Conservation (phyloP, 2,797 vertebrate species). For the Channallabes apus region DNA sequence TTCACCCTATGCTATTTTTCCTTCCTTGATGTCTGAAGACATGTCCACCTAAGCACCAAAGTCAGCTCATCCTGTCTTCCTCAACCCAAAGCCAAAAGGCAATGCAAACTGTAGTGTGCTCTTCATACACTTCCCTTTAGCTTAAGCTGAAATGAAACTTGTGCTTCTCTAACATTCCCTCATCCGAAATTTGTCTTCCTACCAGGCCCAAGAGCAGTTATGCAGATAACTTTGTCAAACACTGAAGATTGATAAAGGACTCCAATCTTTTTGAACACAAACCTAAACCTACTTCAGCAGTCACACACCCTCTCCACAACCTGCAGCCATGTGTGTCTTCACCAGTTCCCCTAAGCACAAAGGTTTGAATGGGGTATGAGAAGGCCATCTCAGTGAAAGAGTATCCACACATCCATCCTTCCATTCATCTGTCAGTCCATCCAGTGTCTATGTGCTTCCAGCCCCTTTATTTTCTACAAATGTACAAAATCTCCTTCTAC, state of each 20-base stretch:
- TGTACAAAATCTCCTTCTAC: conserved; percentile 76
- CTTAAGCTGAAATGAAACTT: conserved; percentile 40
- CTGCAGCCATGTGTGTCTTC: conserved; percentile 57
- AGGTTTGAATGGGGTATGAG: conserved; percentile 65
- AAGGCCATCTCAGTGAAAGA: conserved; percentile 58
- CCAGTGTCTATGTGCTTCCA: conserved; percentile 61
- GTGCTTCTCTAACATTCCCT: conserved; percentile 46
- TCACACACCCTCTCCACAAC: conserved; percentile 38
- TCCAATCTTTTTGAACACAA: conserved; percentile 46
- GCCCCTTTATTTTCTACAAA: conserved; percentile 80
- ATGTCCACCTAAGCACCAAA: conserved; percentile 57
- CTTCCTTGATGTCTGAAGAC: conserved; percentile 41
- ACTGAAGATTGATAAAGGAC: conserved; percentile 46
- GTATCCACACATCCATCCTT: conserved; percentile 56
- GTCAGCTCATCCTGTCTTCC: conserved; percentile 57
- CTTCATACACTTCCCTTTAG: conserved; percentile 38
- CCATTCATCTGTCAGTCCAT: conserved; percentile 3
- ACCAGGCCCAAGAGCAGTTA: conserved; percentile 61
- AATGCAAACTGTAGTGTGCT: conserved; percentile 55
- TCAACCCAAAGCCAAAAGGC: conserved; percentile 56
- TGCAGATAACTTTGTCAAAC: conserved; percentile 55
- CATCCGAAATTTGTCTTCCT: conserved; percentile 48
- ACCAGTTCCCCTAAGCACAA: conserved; percentile 76
- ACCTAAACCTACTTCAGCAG: conserved; percentile 36
- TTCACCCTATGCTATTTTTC: conserved; percentile 45